Evolutionary conservation across 2,888 invertebrate species (phyloP).

Genomic region (Drosophila birchii): DNA sequence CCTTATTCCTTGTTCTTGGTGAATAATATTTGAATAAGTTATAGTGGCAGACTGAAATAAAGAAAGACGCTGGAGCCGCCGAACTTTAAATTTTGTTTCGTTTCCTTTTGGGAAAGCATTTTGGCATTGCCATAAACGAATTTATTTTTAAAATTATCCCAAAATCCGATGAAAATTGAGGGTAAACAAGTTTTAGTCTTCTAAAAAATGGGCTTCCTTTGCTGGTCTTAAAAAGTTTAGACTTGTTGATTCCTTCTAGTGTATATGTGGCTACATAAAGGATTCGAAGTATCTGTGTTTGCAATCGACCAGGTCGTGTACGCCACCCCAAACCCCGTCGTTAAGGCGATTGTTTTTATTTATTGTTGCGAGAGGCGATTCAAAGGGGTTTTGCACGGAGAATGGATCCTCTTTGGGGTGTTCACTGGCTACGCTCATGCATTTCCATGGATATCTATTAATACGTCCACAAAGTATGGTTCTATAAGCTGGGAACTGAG

Average conservation of each 20-base stretch:
- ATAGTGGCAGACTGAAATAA: no score
- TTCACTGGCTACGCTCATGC: background rate
- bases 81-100: no score
- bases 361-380: background rate
- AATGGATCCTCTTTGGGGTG: background rate
- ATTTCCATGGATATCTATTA: slow-evolving; percentile 32
- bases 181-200: background rate
- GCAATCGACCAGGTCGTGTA: background rate
- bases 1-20: no score
- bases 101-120: no score
- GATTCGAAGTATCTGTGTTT: background rate
- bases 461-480: slow-evolving; percentile 1
- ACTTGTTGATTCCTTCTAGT: background rate
- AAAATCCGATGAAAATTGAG: no score
- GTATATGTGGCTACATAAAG: slow-evolving; percentile 4
- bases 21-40: no score
- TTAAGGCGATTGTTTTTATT: slow-evolving; percentile 20
- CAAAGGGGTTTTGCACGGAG: background rate
- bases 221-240: background rate
- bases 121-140: no score
- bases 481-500: background rate
- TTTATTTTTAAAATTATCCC: no score
- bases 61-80: no score
- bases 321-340: background rate
- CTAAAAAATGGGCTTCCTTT: background rate